A percentile compares a stretch with the other conserved stretches of the same genome.
phyloP scores from a whole-genome alignment of 1,140 invertebrate species.

The Drosophila sulfurigaster region DNA sequence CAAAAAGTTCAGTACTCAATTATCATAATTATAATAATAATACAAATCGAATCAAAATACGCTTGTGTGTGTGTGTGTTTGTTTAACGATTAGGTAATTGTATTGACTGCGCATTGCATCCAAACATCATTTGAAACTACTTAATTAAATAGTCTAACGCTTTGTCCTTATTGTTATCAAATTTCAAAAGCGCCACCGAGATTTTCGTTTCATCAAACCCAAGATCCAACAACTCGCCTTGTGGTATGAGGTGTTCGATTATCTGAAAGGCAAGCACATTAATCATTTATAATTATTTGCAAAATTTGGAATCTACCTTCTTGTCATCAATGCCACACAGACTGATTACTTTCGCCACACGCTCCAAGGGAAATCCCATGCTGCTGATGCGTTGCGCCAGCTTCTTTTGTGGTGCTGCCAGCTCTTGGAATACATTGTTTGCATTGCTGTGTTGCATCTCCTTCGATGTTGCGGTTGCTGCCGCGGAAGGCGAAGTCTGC shows the following conservation, averaged over 20 bases:
- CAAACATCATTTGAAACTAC: conserved; percentile 85
- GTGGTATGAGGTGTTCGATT: conserved; percentile 89
- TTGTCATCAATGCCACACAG: conserved; percentile 92
- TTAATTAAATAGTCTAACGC: conserved; percentile 93
- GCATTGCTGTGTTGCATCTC: conserved; percentile 5
- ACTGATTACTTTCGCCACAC: conserved; percentile 90
- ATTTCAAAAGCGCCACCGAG: conserved; percentile 90
- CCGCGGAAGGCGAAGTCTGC: no score
- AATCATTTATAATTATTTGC: no score
- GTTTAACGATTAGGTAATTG: conserved; percentile 40
- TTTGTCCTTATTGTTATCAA: conserved; percentile 93
- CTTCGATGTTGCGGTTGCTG: conserved; percentile 27
- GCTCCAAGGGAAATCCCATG: conserved; percentile 94
- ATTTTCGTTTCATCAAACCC: conserved; percentile 92
- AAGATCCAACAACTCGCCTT: conserved; percentile 91
- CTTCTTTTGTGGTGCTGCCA: conserved; percentile 87
- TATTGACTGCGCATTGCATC: conserved; percentile 3
- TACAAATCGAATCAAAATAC: conserved; percentile 43
- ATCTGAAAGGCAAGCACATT: conserved; percentile 85
- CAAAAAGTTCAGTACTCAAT: conserved; percentile 26
- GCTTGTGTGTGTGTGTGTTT: conserved; percentile 30
- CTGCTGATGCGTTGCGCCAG: conserved; percentile 90
- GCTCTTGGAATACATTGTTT: conserved; percentile 76
- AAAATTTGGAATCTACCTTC: conserved; percentile 87
- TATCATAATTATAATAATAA: conserved; percentile 43